Percentiles rank a stretch among this genome's conserved stretches.
phyloP scores from a whole-genome alignment of 92 coral and sea anemone species.

The Muricea muricata region DNA sequence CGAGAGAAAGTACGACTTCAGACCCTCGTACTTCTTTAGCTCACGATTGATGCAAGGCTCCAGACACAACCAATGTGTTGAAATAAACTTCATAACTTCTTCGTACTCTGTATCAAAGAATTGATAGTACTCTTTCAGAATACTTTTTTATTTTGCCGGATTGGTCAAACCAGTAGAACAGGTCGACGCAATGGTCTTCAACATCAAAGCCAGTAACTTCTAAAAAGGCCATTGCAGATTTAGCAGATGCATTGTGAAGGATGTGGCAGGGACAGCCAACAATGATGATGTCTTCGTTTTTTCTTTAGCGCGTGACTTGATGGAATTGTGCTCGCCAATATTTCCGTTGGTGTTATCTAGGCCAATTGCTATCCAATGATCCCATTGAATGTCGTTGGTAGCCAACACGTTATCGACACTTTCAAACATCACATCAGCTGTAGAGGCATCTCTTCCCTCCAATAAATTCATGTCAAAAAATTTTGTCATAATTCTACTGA shows the following conservation, averaged over 20 bases:
- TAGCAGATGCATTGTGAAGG: slow-evolving; percentile 44
- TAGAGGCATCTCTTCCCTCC: slow-evolving; percentile 38
- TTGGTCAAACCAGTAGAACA: slow-evolving; percentile 56
- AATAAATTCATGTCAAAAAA: slow-evolving; percentile 47
- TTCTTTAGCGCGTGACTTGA: slow-evolving; percentile 32
- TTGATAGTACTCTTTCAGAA: slow-evolving; percentile 23
- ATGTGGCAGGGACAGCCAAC: slow-evolving; percentile 36
- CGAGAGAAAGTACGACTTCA: slow-evolving; percentile 52
- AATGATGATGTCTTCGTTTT: slow-evolving; percentile 42
- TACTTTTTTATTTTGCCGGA: slow-evolving; percentile 43
- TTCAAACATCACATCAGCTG: slow-evolving; percentile 44
- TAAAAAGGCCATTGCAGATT: slow-evolving; percentile 33
- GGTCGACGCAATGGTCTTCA: slow-evolving; percentile 45
- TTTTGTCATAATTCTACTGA: slow-evolving; percentile 39
- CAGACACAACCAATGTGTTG: slow-evolving; percentile 46
- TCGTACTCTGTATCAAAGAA: slow-evolving; percentile 37
- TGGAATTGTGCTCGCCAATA: slow-evolving; percentile 37
- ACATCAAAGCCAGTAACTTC: slow-evolving; percentile 33
- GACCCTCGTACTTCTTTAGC: slow-evolving; percentile 38
- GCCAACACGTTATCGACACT: slow-evolving; percentile 26
- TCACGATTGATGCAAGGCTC: slow-evolving; percentile 38
- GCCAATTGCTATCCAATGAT: slow-evolving; percentile 37
- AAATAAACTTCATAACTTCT: slow-evolving; percentile 40
- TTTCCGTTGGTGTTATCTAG: slow-evolving; percentile 51
- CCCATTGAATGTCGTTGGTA: slow-evolving; percentile 27